These are phyloP conservation scores for Meloidogyne hapla DNA, from an alignment of 1,140 invertebrate species.

Conservation along the genomic window DNA sequence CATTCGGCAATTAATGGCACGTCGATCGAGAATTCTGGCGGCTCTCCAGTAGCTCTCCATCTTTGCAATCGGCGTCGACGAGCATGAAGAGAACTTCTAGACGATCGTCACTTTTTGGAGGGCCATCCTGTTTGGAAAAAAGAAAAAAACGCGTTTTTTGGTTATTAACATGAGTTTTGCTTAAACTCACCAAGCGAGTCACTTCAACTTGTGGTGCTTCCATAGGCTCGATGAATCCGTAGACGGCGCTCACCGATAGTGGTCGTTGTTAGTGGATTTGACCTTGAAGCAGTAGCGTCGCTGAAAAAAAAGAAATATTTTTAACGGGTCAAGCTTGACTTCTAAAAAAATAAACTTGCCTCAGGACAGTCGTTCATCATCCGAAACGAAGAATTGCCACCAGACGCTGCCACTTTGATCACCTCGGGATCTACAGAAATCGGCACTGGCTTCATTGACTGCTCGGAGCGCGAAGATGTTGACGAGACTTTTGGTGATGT, in stretches of 20 bases:
- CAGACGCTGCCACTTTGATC: neutral
- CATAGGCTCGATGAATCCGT: neutral
- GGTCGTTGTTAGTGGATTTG: slow-evolving; percentile 1
- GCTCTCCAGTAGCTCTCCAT: neutral
- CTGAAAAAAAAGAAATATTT: neutral
- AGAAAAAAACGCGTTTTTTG: neutral
- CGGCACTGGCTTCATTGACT: neutral
- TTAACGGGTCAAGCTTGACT: neutral
- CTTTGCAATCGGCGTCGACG: neutral
- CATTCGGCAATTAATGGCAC: neutral
- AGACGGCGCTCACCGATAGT: neutral
- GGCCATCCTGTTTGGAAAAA: neutral
- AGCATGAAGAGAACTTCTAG: neutral
- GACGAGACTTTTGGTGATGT: neutral
- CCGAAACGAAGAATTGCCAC: neutral
- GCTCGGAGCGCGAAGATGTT: neutral
- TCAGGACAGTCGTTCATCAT: neutral
- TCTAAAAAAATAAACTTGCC: neutral
- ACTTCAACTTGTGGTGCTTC: slow-evolving; percentile 1
- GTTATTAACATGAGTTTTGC: neutral
- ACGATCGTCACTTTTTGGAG: neutral
- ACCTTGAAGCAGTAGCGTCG: neutral
- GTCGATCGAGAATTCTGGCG: neutral
- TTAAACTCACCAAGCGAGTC: neutral
- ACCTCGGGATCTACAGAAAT: neutral